phyloP scores from a whole-genome alignment of 1,140 invertebrate genomes.

The Batillaria attramentaria region DNA sequence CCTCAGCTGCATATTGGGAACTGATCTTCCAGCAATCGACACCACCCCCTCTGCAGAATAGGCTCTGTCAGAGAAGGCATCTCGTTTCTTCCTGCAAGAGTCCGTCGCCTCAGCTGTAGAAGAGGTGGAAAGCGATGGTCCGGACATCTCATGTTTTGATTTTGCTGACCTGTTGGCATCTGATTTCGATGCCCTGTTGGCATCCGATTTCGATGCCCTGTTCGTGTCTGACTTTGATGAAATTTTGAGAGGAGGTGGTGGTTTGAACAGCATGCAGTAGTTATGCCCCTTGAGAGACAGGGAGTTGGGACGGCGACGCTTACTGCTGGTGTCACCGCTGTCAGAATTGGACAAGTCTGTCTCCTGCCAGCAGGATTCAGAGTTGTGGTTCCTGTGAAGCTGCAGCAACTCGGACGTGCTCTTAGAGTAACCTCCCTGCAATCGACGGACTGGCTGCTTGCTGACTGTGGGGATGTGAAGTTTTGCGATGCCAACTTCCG shows the following conservation, averaged over 20 bases:
- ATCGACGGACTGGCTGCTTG: constrained; percentile 39
- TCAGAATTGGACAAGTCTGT: constrained; percentile 28
- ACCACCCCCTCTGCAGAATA: background rate
- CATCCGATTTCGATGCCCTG: no score
- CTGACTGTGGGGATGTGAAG: constrained; percentile 43
- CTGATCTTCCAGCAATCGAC: constrained; percentile 18
- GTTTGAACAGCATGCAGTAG: constrained; percentile 35
- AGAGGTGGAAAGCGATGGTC: no score
- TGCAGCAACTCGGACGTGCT: constrained; percentile 53
- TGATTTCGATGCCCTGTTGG: no score
- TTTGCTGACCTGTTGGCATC: no score
- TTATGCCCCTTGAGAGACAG: constrained; percentile 65
- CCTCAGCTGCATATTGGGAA: constrained; percentile 33
- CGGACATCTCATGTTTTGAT: no score
- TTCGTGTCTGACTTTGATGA: constrained; percentile 11
- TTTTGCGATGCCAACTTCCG: constrained; percentile 61
- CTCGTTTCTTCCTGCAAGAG: no score
- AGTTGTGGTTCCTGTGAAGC: constrained; percentile 40
- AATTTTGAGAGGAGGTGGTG: background rate
- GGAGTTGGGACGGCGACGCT: constrained; percentile 55
- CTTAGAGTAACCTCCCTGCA: constrained; percentile 50
- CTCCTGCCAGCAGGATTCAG: constrained; percentile 42
- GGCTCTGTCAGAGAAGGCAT: no score
- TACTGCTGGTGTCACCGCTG: background rate
- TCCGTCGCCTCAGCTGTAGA: no score